Base-by-base conservation (phyloP, 2,888 invertebrate genomes). In the Leucophenga montana region DNA sequence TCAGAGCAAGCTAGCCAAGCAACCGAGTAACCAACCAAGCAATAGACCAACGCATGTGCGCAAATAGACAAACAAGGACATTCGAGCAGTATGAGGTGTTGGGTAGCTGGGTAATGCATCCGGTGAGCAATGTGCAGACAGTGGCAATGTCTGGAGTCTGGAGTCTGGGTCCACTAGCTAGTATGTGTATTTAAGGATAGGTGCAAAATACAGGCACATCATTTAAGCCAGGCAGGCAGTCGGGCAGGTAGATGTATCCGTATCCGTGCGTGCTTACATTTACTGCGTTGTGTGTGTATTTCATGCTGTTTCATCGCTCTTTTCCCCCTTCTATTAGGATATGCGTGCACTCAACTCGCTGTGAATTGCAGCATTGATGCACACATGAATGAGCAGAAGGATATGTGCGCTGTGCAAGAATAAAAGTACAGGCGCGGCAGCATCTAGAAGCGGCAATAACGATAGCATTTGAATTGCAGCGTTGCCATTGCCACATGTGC, bases 381-480 rank as follows among this genome's bases (percentile, higher is more conserved):
- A 33, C 33, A 33, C 33, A 54, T 64, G 11, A 11, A 31, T 22
- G 31, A 46, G 20, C 39, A 56, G 54, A 31, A 39, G 48, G 13
- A 27, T 14, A 27, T 46, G 9, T 3, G 18, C n/a, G n/a, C n/a
- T n/a, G n/a, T n/a, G n/a, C n/a, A n/a, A n/a, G n/a, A n/a, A n/a
- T n/a, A n/a, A n/a, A n/a, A 33, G 20, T 44, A 66, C 50, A 64
- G 54, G 27, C 22, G 66, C 65, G 8, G 18, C 22, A 11, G 5
- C 61, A 69, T 69, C 74, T 68, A 75, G 75, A 79, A 78, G 75
- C 76, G 73, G 75, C 75, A 78, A 78, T 76, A 81, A 78, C 78
- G 79, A 75, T 75, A 75, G 77, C 76, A 76, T 82, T 82, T 82
- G 80, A 77, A 78, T 78, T 79, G 79, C 73, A 74, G 77, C 70